Evolutionary conservation across 2,888 invertebrate genomes (phyloP), one percentile per base, ranked within the genome.

Genomic region (Brassicogethes aeneus): DNA sequence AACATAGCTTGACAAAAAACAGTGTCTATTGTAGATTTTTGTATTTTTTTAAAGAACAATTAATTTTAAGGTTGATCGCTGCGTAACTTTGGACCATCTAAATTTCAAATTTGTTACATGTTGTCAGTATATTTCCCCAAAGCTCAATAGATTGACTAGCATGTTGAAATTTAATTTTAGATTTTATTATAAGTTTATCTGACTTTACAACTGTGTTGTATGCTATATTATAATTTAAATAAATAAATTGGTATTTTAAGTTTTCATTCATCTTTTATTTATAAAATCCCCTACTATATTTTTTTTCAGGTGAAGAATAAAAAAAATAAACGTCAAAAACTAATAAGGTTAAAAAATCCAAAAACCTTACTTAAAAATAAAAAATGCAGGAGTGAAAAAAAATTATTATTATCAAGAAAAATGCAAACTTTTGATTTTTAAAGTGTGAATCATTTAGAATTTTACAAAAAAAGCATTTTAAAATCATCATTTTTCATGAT

Each of bases 151-250:
- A 58, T 58, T 50, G 54, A 54, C 56, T 54, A 55, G 54, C 54
- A 53, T 56, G 53, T 60, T 56, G 53, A 52, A 58, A 56, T 54
- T 60, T 62, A 60, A 56, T 54, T 64, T 65, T 62, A 60, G 57
- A 61, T 59, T 59, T 61, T 59, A 61, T 61, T 60, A 55, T 60
- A 63, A 55, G 56, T 56, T 58, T 60, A 61, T 54, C 59, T 56
- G 53, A 62, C 46, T 60, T 61, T 61, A 62, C 64, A 65, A 65
- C 65, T 66, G 64, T 67, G 68, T 68, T 68, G 66, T 67, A 67
- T 56, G 66, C 65, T 66, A 66, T 66, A 62, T 62, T 62, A 65
- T 63, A 61, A 61, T 64, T 65, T 64, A 63, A 67, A 65, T 64
- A 62, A 62, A 64, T 64, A 63, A 64, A 65, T 61, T 64, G 61